phyloP scores from a whole-genome alignment of 2,113 vertebrate species.

The Tautogolabrus adspersus region DNA sequence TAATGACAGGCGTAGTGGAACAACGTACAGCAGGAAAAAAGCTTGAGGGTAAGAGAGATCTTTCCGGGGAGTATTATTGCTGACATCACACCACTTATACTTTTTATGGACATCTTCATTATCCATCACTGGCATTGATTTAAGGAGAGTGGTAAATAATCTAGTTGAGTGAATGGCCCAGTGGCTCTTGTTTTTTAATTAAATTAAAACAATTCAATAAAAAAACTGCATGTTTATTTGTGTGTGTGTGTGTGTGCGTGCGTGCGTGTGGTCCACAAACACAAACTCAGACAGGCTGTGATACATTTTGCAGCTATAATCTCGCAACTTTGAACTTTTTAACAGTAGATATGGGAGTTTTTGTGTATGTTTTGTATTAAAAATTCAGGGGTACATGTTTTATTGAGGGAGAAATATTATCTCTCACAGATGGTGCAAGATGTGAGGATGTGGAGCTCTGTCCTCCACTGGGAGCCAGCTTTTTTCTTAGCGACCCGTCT shows the following conservation, averaged over 20 bases:
- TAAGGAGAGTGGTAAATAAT: conserved; percentile 33
- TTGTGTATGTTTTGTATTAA: too few species aligned
- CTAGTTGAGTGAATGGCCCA: conserved; percentile 25
- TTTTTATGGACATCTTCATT: conserved; percentile 66
- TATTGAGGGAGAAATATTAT: too few species aligned
- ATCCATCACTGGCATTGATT: conserved; percentile 25
- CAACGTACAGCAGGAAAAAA: conserved; percentile 66
- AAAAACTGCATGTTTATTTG: conserved; percentile 8
- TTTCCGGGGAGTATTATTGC: conserved; percentile 46
- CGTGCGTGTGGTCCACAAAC: too few species aligned
- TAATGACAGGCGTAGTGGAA: conserved; percentile 71
- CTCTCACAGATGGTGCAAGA: too few species aligned
- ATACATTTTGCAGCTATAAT: too few species aligned
- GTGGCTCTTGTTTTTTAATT: conserved; percentile 21
- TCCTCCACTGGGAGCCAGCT: too few species aligned
- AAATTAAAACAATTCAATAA: neutral
- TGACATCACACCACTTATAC: conserved; percentile 70
- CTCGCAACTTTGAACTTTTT: too few species aligned
- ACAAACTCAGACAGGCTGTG: too few species aligned
- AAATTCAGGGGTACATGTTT: too few species aligned
- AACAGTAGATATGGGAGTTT: too few species aligned
- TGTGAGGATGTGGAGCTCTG: too few species aligned
- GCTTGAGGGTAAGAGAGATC: conserved; percentile 42
- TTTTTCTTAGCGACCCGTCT: too few species aligned
- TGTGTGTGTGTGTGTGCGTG: neutral